These are phyloP conservation scores for Neosilurus mollespiculum DNA, from an alignment of 2,797 vertebrate genomes.

Conservation along the genomic window DNA sequence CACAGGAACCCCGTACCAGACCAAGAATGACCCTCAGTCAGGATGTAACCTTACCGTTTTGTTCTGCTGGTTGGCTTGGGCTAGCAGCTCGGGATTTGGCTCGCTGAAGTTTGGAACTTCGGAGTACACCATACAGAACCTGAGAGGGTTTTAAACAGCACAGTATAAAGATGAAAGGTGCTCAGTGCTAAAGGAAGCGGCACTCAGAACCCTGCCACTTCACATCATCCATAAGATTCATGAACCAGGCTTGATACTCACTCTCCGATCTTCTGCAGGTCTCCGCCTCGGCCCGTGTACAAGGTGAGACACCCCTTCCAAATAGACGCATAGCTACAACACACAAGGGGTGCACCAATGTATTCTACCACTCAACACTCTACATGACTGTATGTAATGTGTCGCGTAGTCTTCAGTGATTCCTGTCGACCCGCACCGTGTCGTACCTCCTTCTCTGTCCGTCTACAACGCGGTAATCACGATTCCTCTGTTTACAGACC, in stretches of 20 bases:
- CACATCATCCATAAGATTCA: neutral
- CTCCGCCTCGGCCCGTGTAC: constrained; percentile 95
- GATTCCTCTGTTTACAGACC: too few relatives aligned
- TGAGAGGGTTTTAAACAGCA: constrained; percentile 55
- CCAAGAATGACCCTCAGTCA: too few relatives aligned
- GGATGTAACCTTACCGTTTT: constrained; percentile 81
- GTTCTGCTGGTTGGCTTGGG: constrained; percentile 81
- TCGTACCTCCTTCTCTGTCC: neutral
- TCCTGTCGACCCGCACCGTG: neutral
- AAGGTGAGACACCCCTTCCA: constrained; percentile 97
- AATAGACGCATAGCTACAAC: constrained; percentile 90
- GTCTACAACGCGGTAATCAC: neutral
- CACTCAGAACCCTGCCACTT: neutral
- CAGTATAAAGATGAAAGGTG: neutral
- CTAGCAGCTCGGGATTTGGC: constrained; percentile 85
- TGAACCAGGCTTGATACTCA: constrained; percentile 74
- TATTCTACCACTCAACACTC: neutral
- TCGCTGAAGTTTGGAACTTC: constrained; percentile 99
- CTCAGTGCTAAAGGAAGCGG: neutral
- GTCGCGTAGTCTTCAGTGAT: neutral
- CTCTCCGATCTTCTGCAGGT: constrained; percentile 98
- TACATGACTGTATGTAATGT: neutral
- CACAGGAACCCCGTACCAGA: too few relatives aligned
- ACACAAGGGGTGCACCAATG: neutral
- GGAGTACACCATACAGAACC: constrained; percentile 99